Evolutionary conservation across 2,888 invertebrate genomes (phyloP).

Genomic region (Tribolium freemani): DNA sequence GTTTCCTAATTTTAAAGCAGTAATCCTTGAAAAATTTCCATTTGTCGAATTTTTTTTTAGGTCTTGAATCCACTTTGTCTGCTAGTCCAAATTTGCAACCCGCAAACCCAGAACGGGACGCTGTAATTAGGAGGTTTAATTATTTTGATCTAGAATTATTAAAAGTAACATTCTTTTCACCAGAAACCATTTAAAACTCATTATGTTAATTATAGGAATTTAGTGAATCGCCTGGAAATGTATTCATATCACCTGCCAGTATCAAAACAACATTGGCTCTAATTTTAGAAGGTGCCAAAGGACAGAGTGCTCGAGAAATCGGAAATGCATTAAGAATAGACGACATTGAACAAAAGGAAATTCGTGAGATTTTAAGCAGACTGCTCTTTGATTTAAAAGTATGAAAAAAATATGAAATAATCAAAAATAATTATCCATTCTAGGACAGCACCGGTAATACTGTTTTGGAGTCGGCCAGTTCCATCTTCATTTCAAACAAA

Average conservation of each 20-base stretch:
- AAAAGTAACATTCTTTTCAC: conserved; percentile 52
- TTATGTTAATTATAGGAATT: conserved; percentile 51
- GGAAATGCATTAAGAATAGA: conserved; percentile 71
- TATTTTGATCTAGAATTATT: conserved; percentile 64
- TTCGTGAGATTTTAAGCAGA: conserved; percentile 50
- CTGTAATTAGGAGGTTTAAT: conserved; percentile 55
- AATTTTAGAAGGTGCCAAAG: conserved; percentile 75
- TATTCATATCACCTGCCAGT: conserved; percentile 78
- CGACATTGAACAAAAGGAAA: conserved; percentile 48
- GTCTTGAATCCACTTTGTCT: conserved; percentile 19
- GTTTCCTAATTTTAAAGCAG: not conserved
- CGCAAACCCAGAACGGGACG: conserved; percentile 25
- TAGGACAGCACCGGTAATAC: conserved; percentile 18
- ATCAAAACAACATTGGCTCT: conserved; percentile 75
- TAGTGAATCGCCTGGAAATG: conserved; percentile 68
- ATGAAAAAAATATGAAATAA: not conserved
- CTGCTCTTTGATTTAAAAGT: conserved; percentile 54
- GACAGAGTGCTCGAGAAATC: conserved; percentile 73
- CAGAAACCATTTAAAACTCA: conserved; percentile 3
- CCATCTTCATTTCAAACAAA: conserved; percentile 69
- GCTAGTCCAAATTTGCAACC: conserved; percentile 28
- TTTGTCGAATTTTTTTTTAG: conserved; percentile 9
- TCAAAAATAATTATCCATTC: not conserved
- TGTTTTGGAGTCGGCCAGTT: conserved; percentile 67
- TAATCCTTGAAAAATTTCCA: conserved; percentile 7